Conservation (phyloP, 2,888 invertebrate genomes). For the Platypus cylindrus region DNA sequence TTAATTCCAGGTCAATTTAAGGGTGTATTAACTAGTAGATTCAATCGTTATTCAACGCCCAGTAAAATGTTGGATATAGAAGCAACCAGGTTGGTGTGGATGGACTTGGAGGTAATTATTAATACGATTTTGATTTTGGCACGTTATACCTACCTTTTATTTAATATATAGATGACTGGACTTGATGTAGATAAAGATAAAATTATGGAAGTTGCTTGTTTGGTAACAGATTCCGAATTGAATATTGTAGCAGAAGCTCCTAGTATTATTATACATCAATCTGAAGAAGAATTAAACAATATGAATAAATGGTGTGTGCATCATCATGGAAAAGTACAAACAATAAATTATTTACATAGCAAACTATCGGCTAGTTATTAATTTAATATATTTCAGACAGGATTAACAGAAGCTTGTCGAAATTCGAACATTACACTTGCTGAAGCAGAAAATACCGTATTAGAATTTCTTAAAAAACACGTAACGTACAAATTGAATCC, state of each 20-base stretch:
- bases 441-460: conserved; percentile 56
- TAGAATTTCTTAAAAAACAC: conserved; percentile 57
- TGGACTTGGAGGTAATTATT: conserved; percentile 52
- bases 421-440: conserved; percentile 51
- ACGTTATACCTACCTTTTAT: neutral
- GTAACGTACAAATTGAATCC: conserved; percentile 49
- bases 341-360: conserved; percentile 1
- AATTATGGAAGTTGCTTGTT: conserved; percentile 80
- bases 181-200: conserved; percentile 61
- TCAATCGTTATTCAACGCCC: conserved; percentile 2
- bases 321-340: conserved; percentile 61
- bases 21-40: no score
- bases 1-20: no score
- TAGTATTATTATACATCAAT: conserved; percentile 64
- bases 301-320: conserved; percentile 80
- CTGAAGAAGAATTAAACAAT: conserved; percentile 51
- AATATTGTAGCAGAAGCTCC: conserved; percentile 66
- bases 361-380: conserved; percentile 2
- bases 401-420: conserved; percentile 60
- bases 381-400: conserved; percentile 55
- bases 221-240: conserved; percentile 73
- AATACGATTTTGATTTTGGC: conserved; percentile 5
- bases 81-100: conserved; percentile 50
- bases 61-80: conserved; percentile 23
- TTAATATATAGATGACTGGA: conserved; percentile 67